Base-by-base conservation (phyloP, 1,140 invertebrate genomes). In the Caerostris darwini region DNA sequence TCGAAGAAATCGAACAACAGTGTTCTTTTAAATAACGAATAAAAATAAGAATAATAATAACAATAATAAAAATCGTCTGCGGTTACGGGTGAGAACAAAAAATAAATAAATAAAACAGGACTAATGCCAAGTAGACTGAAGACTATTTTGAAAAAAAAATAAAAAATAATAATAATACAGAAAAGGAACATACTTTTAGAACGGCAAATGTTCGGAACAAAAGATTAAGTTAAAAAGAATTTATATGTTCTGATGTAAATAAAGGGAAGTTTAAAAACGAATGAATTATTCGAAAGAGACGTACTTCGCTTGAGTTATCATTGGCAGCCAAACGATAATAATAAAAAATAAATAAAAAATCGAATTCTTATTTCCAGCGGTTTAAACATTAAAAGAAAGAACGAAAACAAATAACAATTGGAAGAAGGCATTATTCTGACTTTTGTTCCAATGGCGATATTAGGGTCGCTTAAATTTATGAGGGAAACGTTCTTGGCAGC, bases 221-320 rank as follows among this genome's bases (percentile, higher is more conserved):
- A 71, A 64, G 87, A 69, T 56, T 89, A 89, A 89, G 87, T 89
- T 89, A 34, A 89, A 77, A 69, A 67, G 87, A 89, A 61, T 64
- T 89, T 69, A 64, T 89, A 64, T 69, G 87, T 71, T 17, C 61
- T 54, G 54, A 69, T 89, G 87, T 89, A 89, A 89, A 89, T 89
- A 89, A 56, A 77, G 10, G 61, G 17, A 61, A 69, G 50, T 53
- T 89, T 89, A 69, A 71, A 89, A 89, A 89, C 17, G 64, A 69
- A 71, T 69, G 64, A 89, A 89, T 89, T 67, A 89, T 89, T 67
- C 50, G 87, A 56, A 89, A 57, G 3, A 17, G 50, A 4, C 34
- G 34, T 34, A 61, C 64, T 14, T 17, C 17, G 87, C 57, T 64
- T 69, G 64, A 89, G 87, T 89, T 69, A 71, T 61, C 57, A 87